Conservation (phyloP, 2,797 vertebrate genomes). For the Myiotriccus ornatus region DNA sequence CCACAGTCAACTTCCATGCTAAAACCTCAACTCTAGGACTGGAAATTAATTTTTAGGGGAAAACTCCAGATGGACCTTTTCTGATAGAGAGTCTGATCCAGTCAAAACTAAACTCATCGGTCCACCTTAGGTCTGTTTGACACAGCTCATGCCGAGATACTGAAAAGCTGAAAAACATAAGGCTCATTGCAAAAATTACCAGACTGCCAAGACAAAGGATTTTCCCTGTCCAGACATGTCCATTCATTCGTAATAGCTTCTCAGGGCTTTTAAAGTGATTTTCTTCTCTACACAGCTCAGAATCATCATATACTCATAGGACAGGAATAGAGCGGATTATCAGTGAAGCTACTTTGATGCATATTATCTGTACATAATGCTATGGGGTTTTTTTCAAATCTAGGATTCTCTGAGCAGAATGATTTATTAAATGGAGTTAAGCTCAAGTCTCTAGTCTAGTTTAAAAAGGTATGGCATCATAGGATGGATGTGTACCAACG, state of each 20-base stretch:
- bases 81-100: background rate
- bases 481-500: background rate
- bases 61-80: background rate
- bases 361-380: background rate
- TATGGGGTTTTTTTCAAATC: fast-evolving
- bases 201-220: background rate
- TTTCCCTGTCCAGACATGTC: background rate
- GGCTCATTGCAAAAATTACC: background rate
- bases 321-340: background rate
- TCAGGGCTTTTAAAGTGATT: background rate
- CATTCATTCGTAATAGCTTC: background rate
- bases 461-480: background rate
- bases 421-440: background rate
- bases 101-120: background rate
- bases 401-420: background rate
- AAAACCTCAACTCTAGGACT: background rate
- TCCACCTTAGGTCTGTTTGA: background rate
- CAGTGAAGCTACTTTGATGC: background rate
- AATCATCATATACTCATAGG: background rate
- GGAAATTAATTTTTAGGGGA: background rate
- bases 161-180: background rate
- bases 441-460: background rate
- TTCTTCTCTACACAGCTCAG: background rate
- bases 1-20: background rate
- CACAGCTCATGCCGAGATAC: background rate